phyloP scores from a whole-genome alignment of 2,888 invertebrate genomes.

The Epinotia brunnichana region DNA sequence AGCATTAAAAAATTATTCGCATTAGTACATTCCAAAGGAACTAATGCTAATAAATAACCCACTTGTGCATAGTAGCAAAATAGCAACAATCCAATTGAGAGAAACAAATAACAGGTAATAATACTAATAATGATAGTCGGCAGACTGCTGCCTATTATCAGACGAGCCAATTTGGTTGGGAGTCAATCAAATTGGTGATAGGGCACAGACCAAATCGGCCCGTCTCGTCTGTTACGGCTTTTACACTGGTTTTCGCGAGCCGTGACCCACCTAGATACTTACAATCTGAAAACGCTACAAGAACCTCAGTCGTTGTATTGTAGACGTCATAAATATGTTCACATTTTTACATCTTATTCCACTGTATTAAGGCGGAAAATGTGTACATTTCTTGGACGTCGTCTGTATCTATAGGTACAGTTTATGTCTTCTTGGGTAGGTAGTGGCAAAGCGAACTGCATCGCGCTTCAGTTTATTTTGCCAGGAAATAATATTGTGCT shows the following conservation, averaged over 20 bases:
- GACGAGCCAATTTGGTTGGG: neutral
- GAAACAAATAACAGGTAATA: too few species aligned
- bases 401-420: too few species aligned
- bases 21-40: too few species aligned
- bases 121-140: neutral
- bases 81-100: too few species aligned
- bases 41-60: too few species aligned
- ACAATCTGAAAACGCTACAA: neutral
- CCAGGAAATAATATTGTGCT: neutral
- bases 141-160: neutral
- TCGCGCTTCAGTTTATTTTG: neutral
- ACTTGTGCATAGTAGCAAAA: too few species aligned
- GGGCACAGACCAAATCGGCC: neutral
- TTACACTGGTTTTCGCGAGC: neutral
- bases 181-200: neutral
- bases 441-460: neutral
- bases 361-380: neutral
- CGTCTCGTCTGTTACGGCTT: neutral
- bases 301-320: neutral
- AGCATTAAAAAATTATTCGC: too few species aligned
- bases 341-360: neutral
- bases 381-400: neutral
- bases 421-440: neutral
- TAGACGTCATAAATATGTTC: neutral
- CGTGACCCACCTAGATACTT: conserved; percentile 10